A percentile compares a stretch with the other conserved stretches of the same genome.
Evolutionary conservation across 2,797 vertebrate species (phyloP).

Genomic region (Spatula versicolor): DNA sequence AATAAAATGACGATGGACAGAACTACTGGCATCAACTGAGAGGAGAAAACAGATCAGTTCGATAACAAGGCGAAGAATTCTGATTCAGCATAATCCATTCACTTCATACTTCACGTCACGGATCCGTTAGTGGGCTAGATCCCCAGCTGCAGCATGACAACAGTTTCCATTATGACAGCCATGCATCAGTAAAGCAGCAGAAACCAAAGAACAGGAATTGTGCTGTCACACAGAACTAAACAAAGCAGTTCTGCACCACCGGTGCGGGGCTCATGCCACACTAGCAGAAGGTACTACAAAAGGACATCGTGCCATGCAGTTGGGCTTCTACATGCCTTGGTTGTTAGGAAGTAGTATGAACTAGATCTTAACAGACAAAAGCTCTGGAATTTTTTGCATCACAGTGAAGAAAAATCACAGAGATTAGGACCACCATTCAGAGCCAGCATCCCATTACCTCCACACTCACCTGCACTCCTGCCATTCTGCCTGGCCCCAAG

Average conservation of each 20-base stretch:
- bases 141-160: not conserved
- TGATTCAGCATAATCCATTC: not conserved
- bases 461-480: not conserved
- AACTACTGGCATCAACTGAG: not conserved
- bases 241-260: not conserved
- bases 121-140: not conserved
- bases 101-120: accelerated
- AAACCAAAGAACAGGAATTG: not conserved
- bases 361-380: not conserved
- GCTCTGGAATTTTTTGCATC: not conserved
- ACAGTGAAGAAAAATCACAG: not conserved
- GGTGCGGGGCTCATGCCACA: accelerated
- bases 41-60: not conserved
- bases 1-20: not conserved
- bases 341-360: not conserved
- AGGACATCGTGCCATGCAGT: not conserved
- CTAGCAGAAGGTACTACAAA: not conserved
- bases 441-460: not conserved
- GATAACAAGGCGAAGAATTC: not conserved
- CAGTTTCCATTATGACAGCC: accelerated
- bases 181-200: accelerated
- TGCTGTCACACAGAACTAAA: not conserved
- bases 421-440: not conserved
- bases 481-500: not conserved
- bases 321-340: not conserved